phyloP scores from a whole-genome alignment of 2,797 vertebrate species.

The Acropternis orthonyx region DNA sequence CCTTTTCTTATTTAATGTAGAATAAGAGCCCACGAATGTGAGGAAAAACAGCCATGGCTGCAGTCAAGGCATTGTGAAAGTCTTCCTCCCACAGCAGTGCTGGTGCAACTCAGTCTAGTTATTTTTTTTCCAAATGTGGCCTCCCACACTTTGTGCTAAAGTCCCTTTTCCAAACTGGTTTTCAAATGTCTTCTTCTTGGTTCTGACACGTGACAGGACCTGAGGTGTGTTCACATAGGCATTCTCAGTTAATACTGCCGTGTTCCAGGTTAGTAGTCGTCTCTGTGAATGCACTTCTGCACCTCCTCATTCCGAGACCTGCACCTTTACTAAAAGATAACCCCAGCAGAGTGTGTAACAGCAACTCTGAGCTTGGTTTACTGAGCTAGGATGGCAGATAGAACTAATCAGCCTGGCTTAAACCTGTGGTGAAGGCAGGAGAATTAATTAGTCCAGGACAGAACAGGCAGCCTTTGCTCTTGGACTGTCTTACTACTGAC shows the following conservation, averaged over 20 bases:
- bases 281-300: background rate
- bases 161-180: background rate
- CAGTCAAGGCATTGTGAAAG: slow-evolving; percentile 16
- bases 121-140: background rate
- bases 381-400: background rate
- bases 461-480: background rate
- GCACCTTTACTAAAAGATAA: background rate
- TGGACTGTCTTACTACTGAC: background rate
- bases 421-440: background rate
- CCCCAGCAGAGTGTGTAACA: background rate
- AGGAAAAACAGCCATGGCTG: background rate
- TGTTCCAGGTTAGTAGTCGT: background rate
- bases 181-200: background rate
- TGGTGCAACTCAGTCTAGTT: background rate
- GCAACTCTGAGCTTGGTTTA: background rate
- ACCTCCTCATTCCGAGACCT: background rate
- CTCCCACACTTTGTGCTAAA: background rate
- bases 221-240: background rate
- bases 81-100: background rate
- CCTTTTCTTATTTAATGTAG: slow-evolving; percentile 22
- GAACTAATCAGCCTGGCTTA: background rate
- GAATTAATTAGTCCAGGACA: background rate
- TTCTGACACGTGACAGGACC: background rate
- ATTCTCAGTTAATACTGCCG: background rate
- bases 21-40: background rate